Evolutionary conservation across 2,797 vertebrate genomes (phyloP), one percentile per base, ranked within the genome.

Genomic region (Gymnoscopelus microlampas): DNA sequence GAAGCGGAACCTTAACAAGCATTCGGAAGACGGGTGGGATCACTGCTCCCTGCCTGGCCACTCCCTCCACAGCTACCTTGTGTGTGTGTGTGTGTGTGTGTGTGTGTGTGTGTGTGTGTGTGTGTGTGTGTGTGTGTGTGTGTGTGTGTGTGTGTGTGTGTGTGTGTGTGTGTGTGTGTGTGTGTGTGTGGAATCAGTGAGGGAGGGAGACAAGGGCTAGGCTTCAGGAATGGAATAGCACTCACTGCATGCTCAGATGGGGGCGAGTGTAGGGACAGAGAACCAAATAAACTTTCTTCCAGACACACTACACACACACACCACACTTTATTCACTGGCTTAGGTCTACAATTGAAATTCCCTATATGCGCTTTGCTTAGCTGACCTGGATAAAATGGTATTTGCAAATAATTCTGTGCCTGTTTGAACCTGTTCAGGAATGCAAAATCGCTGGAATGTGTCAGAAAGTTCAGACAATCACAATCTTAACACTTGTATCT

Each of bases 1-100:
- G 93, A 93, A 94, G 87, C 81, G 89, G 82, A 83, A 69, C 92
- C 93, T 93, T 94, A 94, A 93, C 85, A 87, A 94, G 93, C 63
- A 44, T 78, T 90, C 86, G 91, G 92, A 92, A 92, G 91, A 88
- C 64, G 84, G 84, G 87, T 92, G 92, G 91, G 93, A 88, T 78
- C 67, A 23, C 55, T 59, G 69, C 73, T 75, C 68, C 73, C 69
- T 62, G 87, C 88, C 78, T 79, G 83, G 73, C 90, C 93, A 90
- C 92, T 92, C 94, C 94, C 93, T 89, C 84, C 70, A 87, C 88
- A 35, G 32, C 32, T 81, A 85, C 85, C 89, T 93, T 79, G 80
- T 77, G 82, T 84, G 66, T 53, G 65, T 74, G 73, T 48, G n/a
- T 69, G 76, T 68, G 72, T 71, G 70, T 79, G 65, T 60, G 78